Percentiles rank a stretch among this genome's conserved stretches.
These are phyloP conservation scores for Lasiommata megera DNA, from an alignment of 2,888 invertebrate genomes.

Conservation along the genomic window DNA sequence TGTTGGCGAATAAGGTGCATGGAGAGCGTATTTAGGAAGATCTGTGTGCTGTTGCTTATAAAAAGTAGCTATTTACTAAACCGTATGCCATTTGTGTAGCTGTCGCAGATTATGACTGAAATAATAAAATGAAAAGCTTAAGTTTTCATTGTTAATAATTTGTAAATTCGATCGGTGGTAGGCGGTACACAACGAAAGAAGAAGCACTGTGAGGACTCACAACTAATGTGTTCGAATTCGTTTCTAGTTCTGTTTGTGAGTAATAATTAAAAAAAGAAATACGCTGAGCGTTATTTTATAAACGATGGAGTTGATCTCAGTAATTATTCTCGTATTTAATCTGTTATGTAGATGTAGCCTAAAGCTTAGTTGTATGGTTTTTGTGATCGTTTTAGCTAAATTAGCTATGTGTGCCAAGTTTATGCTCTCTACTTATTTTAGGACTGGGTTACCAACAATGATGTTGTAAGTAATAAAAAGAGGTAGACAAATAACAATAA, in stretches of 20 bases:
- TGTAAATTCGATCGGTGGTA: no score
- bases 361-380: slow-evolving; percentile 15
- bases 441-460: slow-evolving; percentile 3
- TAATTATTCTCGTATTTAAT: neutral
- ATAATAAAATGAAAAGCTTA: no score
- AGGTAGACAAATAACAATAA: neutral
- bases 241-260: neutral
- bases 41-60: no score
- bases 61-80: no score
- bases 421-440: slow-evolving; percentile 24
- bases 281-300: neutral
- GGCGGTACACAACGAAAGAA: no score
- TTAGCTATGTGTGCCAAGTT: slow-evolving; percentile 24
- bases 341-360: slow-evolving; percentile 15
- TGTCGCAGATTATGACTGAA: no score
- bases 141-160: no score
- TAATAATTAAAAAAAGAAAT: neutral
- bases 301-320: slow-evolving; percentile 19
- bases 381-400: slow-evolving; percentile 21
- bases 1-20: no score
- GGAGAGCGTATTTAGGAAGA: no score
- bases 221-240: no score
- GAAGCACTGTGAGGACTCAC: no score
- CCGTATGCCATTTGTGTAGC: no score
- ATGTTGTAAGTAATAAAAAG: neutral